These are phyloP conservation scores for Patella caerulea DNA, from an alignment of 2,888 invertebrate species.

Conservation along the genomic window DNA sequence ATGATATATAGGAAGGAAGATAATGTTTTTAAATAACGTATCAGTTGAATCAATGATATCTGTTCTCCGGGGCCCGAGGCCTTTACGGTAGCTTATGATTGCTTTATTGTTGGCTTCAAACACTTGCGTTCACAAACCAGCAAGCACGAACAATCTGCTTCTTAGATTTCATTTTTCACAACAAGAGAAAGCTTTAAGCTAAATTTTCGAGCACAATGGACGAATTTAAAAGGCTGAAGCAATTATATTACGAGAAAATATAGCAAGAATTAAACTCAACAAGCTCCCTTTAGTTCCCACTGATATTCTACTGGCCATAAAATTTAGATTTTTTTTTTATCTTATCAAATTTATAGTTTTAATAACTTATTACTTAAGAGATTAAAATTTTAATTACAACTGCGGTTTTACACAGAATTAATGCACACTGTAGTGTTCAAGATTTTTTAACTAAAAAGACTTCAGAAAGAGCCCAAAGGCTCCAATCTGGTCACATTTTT, in stretches of 20 bases:
- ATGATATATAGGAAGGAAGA: no score
- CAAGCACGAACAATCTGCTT: neutral
- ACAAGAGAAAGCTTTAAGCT: constrained; percentile 4
- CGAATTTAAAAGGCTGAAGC: no score
- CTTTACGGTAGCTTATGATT: neutral
- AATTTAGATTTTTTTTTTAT: no score
- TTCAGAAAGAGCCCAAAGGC: neutral
- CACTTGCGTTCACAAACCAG: neutral
- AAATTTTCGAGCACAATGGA: neutral
- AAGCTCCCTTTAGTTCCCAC: no score
- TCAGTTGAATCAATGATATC: neutral
- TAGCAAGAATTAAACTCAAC: no score
- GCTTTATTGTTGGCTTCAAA: neutral
- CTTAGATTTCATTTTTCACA: neutral
- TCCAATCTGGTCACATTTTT: neutral
- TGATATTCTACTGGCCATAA: no score
- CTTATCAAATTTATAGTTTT: no score
- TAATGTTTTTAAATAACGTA: no score
- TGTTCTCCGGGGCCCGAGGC: neutral
- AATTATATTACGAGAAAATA: no score
- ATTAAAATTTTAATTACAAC: no score
- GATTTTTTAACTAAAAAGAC: no score
- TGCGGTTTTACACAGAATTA: neutral
- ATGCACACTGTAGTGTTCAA: neutral
- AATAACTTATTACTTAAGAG: no score